Evolutionary conservation across 2,797 vertebrate genomes (phyloP), one percentile per base, ranked within the genome.

Genomic region (Lepus oiostolus): DNA sequence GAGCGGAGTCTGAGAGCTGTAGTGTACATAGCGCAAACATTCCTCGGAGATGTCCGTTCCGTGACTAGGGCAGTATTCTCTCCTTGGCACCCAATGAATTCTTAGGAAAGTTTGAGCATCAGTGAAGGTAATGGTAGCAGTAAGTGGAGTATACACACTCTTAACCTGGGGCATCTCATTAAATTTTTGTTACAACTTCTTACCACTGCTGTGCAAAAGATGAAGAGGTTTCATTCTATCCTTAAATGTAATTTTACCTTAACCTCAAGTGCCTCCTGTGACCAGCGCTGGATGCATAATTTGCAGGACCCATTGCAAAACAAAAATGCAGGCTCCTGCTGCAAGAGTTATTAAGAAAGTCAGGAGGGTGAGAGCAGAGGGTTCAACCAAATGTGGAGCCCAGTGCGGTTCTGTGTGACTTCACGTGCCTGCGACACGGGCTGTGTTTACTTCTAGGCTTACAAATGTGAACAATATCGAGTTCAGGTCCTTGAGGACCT

Each of bases 151-250:
- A 60, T 1, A 67, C 63, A 87, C 81, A 30, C 47, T 60, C 38
- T 54, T 85, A 65, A 76, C 32, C 1, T 84, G 35, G 65, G 70
- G 21, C 38, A 60, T 52, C 16, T 30, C 67, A 88, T 50, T 91
- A 75, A 32, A 58, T 70, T 62, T 91, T 79, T 28, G 70, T 47
- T 85, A 58, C 35, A 85, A 75, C 54, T 87, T 4, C 30, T 85
- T 84, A n/a, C 35, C 75, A 17, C 71, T 86, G 2, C 42, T 47
- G 4, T 67, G 77, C 86, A 52, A 85, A 19, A 71, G 47, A 82
- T 60, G 35, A 92, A 82, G n/a, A 90, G 58, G 86, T 5, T 87
- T 42, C 8, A 74, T 54, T 21, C 22, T 90, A 87, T 70, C 72
- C 67, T 85, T 72, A 77, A 0, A 35, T 54, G 79, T 4, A 38